These are phyloP conservation scores for Plecotus auritus DNA, from an alignment of 2,113 vertebrate genomes.

Conservation along the genomic window DNA sequence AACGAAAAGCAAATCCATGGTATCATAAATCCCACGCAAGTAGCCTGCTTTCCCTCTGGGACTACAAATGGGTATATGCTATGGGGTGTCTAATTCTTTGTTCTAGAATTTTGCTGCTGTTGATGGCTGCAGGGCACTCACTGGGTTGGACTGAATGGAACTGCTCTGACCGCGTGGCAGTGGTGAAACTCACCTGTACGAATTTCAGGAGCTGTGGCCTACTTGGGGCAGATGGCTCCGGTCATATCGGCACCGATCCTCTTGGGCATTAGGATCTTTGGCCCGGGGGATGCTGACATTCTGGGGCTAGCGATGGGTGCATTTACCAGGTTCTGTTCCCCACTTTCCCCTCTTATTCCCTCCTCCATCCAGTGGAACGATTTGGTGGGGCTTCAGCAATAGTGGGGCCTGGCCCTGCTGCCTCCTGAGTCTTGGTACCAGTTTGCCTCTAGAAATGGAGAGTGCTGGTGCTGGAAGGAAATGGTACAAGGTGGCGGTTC, in stretches of 20 bases:
- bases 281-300: not conserved
- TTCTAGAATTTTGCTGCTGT: conserved; percentile 20
- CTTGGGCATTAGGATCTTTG: not conserved
- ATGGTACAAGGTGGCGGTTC: not conserved
- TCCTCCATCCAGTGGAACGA: not conserved
- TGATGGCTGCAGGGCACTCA: not conserved
- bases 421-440: not conserved
- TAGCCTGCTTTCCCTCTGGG: not conserved
- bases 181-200: not conserved
- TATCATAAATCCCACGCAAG: not conserved
- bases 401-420: not conserved
- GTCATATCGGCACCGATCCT: not conserved
- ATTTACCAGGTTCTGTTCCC: not conserved
- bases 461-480: not conserved
- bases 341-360: not conserved
- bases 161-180: not conserved
- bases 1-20: not conserved
- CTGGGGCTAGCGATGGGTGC: not conserved
- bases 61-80: not conserved
- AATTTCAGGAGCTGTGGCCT: not conserved
- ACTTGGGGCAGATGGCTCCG: not conserved
- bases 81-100: not conserved
- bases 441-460: not conserved
- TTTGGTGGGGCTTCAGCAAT: not conserved
- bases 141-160: not conserved